Base-by-base conservation (phyloP, 2,888 invertebrate genomes). In the Ormyrus nitidulus region DNA sequence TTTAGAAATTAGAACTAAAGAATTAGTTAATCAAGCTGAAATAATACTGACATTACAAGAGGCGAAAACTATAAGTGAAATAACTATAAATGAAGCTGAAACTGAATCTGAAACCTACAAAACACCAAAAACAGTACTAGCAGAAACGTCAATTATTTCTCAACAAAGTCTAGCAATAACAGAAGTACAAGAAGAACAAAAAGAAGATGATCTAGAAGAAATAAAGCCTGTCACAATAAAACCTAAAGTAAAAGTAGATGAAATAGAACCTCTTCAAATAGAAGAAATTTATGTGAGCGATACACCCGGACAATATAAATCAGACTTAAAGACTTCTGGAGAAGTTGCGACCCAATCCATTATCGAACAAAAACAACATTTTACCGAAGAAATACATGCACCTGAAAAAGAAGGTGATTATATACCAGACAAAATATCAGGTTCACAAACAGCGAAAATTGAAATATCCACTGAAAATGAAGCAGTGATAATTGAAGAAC, bases 311-410 rank as follows among this genome's bases (percentile, higher is more conserved):
- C 95, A 95, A 91, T 95, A 95, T 87, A 94, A 95, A 87, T 95
- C 96, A 4, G 95, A 96, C 90, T 90, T 95, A 70, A 94, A 96
- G 86, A 95, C 96, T 2, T 94, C 96, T 0, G 96, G 96, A 2
- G 96, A 96, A 92, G 92, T 93, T 9, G 96, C 96, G 4, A 93
- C 92, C 46, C 92, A 93, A 88, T 92, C 93, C 77, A 90, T 96
- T 0, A 91, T 94, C 51, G 92, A 94, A 10, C 94, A 94, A 83
- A 94, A 93, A 87, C 94, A 94, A 88, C 89, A 94, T 64, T 90
- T 93, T 5, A 94, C 94, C n/a, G 93, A 94, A 90, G 93, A 94
- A 87, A 93, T 93, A 84, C 90, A 94, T 85, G 92, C 94, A 0
- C 93, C 94, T 81, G 96, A 96, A 90, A 92, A 93, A 82, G 95